Evolutionary conservation across 2,797 vertebrate genomes (phyloP), one percentile per base, ranked within the genome.

Genomic region (Amblyraja radiata): DNA sequence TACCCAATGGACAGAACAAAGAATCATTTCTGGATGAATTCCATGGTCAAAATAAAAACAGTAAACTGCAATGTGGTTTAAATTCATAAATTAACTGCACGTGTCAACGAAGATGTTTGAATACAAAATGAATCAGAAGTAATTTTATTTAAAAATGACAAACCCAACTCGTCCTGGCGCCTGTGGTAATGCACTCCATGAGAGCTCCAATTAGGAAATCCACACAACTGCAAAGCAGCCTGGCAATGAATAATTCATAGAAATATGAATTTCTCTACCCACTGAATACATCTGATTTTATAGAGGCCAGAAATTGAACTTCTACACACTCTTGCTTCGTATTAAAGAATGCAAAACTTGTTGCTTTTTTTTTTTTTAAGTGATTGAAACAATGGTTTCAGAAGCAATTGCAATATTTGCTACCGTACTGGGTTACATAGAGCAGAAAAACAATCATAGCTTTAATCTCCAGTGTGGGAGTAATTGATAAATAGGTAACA

Each of bases 171-270:
- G 0, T 76, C 54, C 71, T 92, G 36, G 71, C 39, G 21, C 90
- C 90, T 36, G 61, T 88, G 21, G n/a, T 61, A 68, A n/a, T 36
- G n/a, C 63, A 88, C 61, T 88, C 36, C 61, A n/a, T 84, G 18
- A 88, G 46, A 92, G 36, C 21, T 58, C 90, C 73, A 92, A 92
- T 92, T 92, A 92, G 36, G 71, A 54, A 92, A 92, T 74, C 54
- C 90, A 76, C 90, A 92, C 90, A 92, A 76, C 90, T 92, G 90
- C 90, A 92, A 74, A 54, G 90, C 90, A 92, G 90, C 46, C 71
- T 25, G 73, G 65, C 54, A 1, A 32, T 92, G 68, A 92, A 74
- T 76, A 74, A 92, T 74, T 76, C 68, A 92, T 73, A 1, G 28
- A n/a, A 68, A 32, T 68, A 88, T 63, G 21, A 73, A 63, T 68